These are phyloP conservation scores for Cydia strobilella DNA, from an alignment of 1,140 invertebrate species.

Conservation along the genomic window DNA sequence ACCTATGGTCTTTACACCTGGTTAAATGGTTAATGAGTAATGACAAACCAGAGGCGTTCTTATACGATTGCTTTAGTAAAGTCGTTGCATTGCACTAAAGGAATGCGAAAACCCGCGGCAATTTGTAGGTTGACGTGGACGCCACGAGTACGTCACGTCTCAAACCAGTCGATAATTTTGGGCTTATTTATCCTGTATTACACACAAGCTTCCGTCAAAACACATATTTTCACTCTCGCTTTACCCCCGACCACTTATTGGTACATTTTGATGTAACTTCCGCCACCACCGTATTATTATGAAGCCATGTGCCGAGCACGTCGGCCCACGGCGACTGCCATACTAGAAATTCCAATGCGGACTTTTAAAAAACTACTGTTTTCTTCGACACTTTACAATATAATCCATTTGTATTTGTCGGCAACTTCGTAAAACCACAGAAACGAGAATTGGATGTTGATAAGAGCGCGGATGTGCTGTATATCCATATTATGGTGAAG, in stretches of 20 bases:
- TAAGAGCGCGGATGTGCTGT: slow-evolving; percentile 71
- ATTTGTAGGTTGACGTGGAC: slow-evolving; percentile 65
- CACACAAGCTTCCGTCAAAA: slow-evolving; percentile 23
- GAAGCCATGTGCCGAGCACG: slow-evolving; percentile 75
- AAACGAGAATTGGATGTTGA: slow-evolving; percentile 73
- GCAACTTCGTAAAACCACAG: slow-evolving; percentile 76
- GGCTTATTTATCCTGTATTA: slow-evolving; percentile 6
- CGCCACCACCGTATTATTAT: slow-evolving; percentile 66
- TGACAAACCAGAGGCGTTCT: background rate
- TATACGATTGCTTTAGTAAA: slow-evolving; percentile 28
- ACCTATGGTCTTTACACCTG: slow-evolving; percentile 23
- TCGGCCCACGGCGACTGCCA: slow-evolving; percentile 66
- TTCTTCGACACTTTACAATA: slow-evolving; percentile 70
- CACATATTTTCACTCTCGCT: slow-evolving; percentile 48
- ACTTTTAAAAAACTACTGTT: slow-evolving; percentile 63
- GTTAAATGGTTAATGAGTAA: background rate
- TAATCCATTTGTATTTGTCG: slow-evolving; percentile 79
- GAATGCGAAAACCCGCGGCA: slow-evolving; percentile 58
- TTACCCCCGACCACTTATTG: slow-evolving; percentile 48
- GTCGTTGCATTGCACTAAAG: slow-evolving; percentile 24
- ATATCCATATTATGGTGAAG: slow-evolving; percentile 76
- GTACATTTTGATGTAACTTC: slow-evolving; percentile 59
- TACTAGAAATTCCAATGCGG: slow-evolving; percentile 75
- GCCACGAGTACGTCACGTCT: slow-evolving; percentile 72
- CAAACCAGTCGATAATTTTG: slow-evolving; percentile 27